phyloP scores from a whole-genome alignment of 2,888 invertebrate genomes.

The Ectobius pallidus region DNA sequence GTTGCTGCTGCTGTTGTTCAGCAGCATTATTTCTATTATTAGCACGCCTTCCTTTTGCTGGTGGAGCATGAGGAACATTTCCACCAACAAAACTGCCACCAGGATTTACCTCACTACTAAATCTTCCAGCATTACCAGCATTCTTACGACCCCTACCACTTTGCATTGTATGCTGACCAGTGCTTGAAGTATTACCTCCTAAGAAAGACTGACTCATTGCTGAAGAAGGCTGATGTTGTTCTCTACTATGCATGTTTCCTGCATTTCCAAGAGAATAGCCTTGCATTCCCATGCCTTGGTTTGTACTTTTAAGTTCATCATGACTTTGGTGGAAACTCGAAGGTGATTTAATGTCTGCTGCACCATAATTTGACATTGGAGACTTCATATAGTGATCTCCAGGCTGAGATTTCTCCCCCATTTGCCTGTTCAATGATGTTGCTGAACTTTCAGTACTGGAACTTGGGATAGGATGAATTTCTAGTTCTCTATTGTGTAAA shows the following conservation, averaged over 20 bases:
- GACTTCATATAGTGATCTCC: conserved; percentile 28
- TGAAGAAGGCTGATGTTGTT: not conserved
- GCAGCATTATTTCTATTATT: too few species aligned
- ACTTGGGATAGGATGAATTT: not conserved
- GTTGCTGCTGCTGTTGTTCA: conserved; percentile 9
- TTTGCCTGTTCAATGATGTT: not conserved
- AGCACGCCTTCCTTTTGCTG: conserved; percentile 5
- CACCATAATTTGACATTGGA: not conserved
- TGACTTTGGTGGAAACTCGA: conserved; percentile 4
- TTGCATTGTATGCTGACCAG: not conserved
- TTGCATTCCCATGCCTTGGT: not conserved
- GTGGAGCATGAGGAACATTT: not conserved
- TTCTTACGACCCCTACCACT: conserved; percentile 5
- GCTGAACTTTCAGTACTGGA: not conserved
- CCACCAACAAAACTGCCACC: not conserved
- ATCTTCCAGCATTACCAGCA: not conserved
- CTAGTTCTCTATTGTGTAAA: conserved; percentile 12
- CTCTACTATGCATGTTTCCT: not conserved
- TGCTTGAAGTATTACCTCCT: not conserved
- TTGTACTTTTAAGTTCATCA: conserved; percentile 10
- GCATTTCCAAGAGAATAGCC: not conserved
- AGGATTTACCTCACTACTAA: conserved; percentile 1
- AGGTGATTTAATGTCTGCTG: conserved; percentile 5
- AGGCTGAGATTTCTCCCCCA: not conserved
- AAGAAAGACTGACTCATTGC: not conserved